Base-by-base conservation (phyloP, 2,888 invertebrate species). In the Anarsia innoxiella region DNA sequence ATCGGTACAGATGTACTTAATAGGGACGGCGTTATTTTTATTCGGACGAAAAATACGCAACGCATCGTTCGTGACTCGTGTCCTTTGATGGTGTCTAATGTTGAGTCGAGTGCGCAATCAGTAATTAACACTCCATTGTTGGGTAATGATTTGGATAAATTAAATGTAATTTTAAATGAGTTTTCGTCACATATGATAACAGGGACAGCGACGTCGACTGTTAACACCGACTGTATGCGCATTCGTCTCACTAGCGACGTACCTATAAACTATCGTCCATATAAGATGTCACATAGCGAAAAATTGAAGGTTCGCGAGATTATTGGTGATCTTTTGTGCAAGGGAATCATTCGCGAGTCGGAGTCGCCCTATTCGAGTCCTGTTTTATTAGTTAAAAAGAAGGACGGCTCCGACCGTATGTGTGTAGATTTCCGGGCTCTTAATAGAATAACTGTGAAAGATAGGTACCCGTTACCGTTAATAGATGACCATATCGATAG, bases 311-410 rank as follows among this genome's bases (percentile, higher is more conserved):
- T 42, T 8, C 36, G 42, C 6, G 33, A 36, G 0, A 42, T 39
- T 1, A 28, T 41, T n/a, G 15, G 13, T n/a, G 42, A 39, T 13
- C 12, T 42, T 8, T 5, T 23, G 13, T 29, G 28, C 5, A 42
- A 42, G 19, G 35, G 31, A 1, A 29, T 42, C 30, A 36, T 42
- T 26, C 13, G 29, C 1, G 37, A 37, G 14, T 43, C 43, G 0
- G 12, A 40, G 11, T 60, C 56, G 0, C 36, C 45, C 11, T 58
- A 45, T 38, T 37, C 49, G 10, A 55, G 57, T 32, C 53, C 53
- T 1, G 39, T 57, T 8, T 44, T 54, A 3, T 31, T 56, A 1
- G 52, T 49, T 0, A 46, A 42, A 29, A 60, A 57, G 30, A 48
- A 49, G 10, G 37, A 30, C 37, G 31, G 37, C 3, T 14, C 31